Base-by-base conservation (phyloP, 1,140 invertebrate species). In the Cherax destructor region DNA sequence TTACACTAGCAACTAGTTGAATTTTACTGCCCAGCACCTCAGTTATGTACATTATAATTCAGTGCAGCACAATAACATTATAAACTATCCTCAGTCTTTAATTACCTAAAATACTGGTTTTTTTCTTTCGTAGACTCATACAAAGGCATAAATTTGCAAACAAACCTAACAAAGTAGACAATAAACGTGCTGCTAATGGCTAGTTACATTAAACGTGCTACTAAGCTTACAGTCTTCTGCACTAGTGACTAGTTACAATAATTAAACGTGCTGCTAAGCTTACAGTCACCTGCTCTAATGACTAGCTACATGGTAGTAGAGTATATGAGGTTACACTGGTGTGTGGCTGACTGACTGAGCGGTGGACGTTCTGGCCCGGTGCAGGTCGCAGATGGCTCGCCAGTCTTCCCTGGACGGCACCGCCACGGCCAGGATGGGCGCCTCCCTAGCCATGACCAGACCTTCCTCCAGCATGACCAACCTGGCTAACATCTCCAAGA, bases 381-480 rank as follows among this genome's bases (percentile, higher is more conserved):
- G 59, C 93, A 94, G 94, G 85, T 92, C 93, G 16, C 92, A 93
- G 88, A n/a, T 93, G 56, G 87, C 94, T 72, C 94, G 95, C 59
- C 95, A 95, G 88, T 94, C 94, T 24, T 94, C 95, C 3, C 92
- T 94, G 72, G 95, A 95, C 86, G 93, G 94, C 30, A 93, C 94
- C 7, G 83, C 93, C 18, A 91, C 92, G 16, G 92, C 83, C 77
- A 84, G 93, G 72, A 85, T 93, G 79, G 86, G 92, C 76, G 81
- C 56, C 6, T 72, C 85, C 92, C 93, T 95, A 9, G 94, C 94
- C 77, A 86, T 95, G 78, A 94, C 94, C 47, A 93, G 95, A 91
- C 94, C 95, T 69, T 95, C 94, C 92, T 94, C 94, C 50, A 95
- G 95, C 93, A 95, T 95, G 94, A 95, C 94, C 16, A 95, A 95